Percentiles rank a stretch among this genome's conserved stretches.
phyloP scores from a whole-genome alignment of 1,140 invertebrate species.

The Microplitis mediator region DNA sequence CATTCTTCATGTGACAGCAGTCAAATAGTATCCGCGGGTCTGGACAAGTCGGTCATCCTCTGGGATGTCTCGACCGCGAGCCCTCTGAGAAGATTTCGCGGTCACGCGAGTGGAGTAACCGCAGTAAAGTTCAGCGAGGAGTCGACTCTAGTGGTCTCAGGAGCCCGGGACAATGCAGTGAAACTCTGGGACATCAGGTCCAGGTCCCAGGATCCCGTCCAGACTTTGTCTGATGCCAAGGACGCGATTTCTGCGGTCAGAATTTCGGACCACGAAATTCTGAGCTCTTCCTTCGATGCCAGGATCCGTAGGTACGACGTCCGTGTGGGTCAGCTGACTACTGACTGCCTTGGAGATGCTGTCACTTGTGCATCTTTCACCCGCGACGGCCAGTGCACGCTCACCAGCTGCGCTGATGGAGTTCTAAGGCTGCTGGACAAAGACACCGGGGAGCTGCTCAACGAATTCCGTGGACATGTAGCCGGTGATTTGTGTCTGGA shows the following conservation, averaged over 20 bases:
- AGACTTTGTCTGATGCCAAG: conserved; percentile 88
- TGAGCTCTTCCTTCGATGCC: conserved; percentile 89
- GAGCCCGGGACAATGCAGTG: conserved; percentile 89
- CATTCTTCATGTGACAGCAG: conserved; percentile 90
- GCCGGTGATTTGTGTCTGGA: conserved; percentile 84
- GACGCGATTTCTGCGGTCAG: conserved; percentile 88
- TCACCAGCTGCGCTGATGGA: conserved; percentile 83
- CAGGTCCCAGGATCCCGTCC: conserved; percentile 75
- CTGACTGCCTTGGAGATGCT: conserved; percentile 85
- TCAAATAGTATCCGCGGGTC: conserved; percentile 84
- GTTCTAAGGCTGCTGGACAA: conserved; percentile 88
- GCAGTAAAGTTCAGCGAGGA: conserved; percentile 94
- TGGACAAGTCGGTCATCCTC: conserved; percentile 86
- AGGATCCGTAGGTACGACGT: conserved; percentile 90
- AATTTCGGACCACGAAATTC: conserved; percentile 88
- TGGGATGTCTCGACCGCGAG: conserved; percentile 90
- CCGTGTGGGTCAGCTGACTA: conserved; percentile 78
- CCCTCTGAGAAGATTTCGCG: conserved; percentile 79
- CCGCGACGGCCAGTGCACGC: conserved; percentile 83
- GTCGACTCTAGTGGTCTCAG: conserved; percentile 87
- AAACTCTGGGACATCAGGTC: conserved; percentile 88
- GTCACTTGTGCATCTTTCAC: conserved; percentile 79
- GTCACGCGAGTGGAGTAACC: conserved; percentile 87
- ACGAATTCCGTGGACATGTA: conserved; percentile 79
- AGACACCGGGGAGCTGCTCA: conserved; percentile 80